Evolutionary conservation across 2,113 vertebrate genomes (phyloP), one percentile per base, ranked within the genome.

Genomic region (Salminus brasiliensis): DNA sequence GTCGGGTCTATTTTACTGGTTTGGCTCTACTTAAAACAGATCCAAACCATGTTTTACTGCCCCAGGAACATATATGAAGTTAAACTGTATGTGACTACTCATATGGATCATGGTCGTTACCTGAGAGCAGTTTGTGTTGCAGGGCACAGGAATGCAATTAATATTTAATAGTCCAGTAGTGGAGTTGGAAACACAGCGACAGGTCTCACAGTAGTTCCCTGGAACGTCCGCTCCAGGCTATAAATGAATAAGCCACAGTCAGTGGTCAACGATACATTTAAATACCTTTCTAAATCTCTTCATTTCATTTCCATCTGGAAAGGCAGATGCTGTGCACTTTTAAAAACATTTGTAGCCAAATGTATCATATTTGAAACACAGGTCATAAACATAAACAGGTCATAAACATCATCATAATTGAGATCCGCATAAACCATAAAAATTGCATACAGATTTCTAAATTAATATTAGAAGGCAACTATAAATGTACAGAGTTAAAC

Each of bases 151-250:
- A 34, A 71, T 55, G 74, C 97, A 98, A 0, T 10, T 18, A 25
- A 94, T 72, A 0, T 4, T 0, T 30, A 90, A 75, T 7, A 85
- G 70, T 0, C 76, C 18, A 23, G 88, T 86, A 0, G 1, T n/a
- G 18, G 88, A 70, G 81, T 95, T 5, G 0, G 78, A 34, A 25
- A 80, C 79, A 86, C 97, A 98, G 71, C 72, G 89, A 81, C 96
- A 99, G 0, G 87, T 85, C 55, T 90, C 67, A 83, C 95, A 96
- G 5, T 79, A 1, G 2, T 1, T 18, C 2, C 79, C 83, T 18
- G 5, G 70, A 84, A 96, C 86, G 0, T 1, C 2, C 0, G 62
- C 74, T 5, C 92, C 93, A 0, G 93, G 86, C 95, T 96, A 75
- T 52, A 73, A 70, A 71, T 59, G 4, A 25, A 69, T 10, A 27